These are phyloP conservation scores for Oceanites oceanicus DNA, from an alignment of 2,113 vertebrate species.

Conservation along the genomic window DNA sequence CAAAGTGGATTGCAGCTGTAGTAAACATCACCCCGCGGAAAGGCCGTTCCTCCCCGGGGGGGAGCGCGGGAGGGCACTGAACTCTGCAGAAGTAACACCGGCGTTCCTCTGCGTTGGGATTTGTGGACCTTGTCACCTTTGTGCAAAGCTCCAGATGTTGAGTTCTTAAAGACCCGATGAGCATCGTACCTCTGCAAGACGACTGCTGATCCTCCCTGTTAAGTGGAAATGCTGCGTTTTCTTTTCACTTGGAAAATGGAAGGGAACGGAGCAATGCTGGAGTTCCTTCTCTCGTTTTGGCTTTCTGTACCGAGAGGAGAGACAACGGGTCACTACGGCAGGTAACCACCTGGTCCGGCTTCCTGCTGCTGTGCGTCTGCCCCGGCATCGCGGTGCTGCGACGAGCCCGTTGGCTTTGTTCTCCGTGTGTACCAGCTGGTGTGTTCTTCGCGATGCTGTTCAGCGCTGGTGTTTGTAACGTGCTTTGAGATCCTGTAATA, in stretches of 20 bases:
- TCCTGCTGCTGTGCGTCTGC: background rate
- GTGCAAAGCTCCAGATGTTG: background rate
- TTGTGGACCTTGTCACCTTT: background rate
- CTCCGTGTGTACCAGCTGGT: background rate
- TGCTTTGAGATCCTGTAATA: background rate
- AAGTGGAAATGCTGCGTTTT: fast-evolving
- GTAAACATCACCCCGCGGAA: background rate
- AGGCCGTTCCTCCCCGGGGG: background rate
- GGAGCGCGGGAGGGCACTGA: fast-evolving
- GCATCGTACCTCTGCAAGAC: fast-evolving
- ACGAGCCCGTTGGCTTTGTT: fast-evolving
- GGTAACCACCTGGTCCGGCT: background rate
- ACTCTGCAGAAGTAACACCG: fast-evolving
- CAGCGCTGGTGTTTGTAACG: background rate
- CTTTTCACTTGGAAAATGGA: fast-evolving
- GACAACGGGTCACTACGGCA: fast-evolving
- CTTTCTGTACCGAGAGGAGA: fast-evolving
- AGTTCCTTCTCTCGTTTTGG: fast-evolving
- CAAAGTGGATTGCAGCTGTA: background rate
- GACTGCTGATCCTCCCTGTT: fast-evolving
- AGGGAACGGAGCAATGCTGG: background rate
- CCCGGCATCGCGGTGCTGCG: background rate
- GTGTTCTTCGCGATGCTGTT: fast-evolving
- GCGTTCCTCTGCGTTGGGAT: fast-evolving
- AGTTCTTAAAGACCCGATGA: fast-evolving